phyloP scores from a whole-genome alignment of 2,888 invertebrate genomes.

The Toxonevra muliebris region DNA sequence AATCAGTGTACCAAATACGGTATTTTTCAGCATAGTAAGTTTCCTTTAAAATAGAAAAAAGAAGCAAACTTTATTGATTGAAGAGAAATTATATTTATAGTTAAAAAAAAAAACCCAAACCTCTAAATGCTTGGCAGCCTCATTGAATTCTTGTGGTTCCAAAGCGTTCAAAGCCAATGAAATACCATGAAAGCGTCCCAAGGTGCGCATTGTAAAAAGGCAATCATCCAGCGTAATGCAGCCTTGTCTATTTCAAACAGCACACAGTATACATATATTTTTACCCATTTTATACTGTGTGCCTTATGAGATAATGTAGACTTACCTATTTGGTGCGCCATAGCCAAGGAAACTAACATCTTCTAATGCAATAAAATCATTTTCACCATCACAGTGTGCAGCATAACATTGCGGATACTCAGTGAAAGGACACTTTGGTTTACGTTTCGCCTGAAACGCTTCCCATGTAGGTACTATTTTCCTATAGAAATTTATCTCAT shows the following conservation, averaged over 20 bases:
- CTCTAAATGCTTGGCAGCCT: conserved; percentile 61
- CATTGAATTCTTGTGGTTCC: conserved; percentile 66
- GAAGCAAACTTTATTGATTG: too few species aligned
- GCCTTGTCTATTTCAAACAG: conserved; percentile 60
- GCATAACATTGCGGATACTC: conserved; percentile 67
- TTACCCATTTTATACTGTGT: conserved; percentile 29
- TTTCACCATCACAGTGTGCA: conserved; percentile 66
- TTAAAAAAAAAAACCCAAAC: conserved; percentile 34
- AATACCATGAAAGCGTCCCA: conserved; percentile 71
- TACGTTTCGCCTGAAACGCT: conserved; percentile 52
- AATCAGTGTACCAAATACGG: conserved; percentile 70
- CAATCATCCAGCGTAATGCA: conserved; percentile 68
- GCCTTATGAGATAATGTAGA: conserved; percentile 17
- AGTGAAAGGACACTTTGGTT: conserved; percentile 66
- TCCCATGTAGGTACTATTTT: conserved; percentile 59
- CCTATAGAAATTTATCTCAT: conserved; percentile 75
- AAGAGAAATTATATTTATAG: too few species aligned
- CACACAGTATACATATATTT: conserved; percentile 17
- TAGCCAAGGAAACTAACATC: conserved; percentile 67
- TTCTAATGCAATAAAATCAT: conserved; percentile 70
- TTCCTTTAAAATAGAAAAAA: conserved; percentile 60
- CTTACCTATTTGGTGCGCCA: conserved; percentile 61
- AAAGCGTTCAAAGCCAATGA: conserved; percentile 71
- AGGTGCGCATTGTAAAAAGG: conserved; percentile 65
- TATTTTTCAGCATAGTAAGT: conserved; percentile 69